Conservation (phyloP, 2,797 vertebrate genomes). For the Morus bassanus region DNA sequence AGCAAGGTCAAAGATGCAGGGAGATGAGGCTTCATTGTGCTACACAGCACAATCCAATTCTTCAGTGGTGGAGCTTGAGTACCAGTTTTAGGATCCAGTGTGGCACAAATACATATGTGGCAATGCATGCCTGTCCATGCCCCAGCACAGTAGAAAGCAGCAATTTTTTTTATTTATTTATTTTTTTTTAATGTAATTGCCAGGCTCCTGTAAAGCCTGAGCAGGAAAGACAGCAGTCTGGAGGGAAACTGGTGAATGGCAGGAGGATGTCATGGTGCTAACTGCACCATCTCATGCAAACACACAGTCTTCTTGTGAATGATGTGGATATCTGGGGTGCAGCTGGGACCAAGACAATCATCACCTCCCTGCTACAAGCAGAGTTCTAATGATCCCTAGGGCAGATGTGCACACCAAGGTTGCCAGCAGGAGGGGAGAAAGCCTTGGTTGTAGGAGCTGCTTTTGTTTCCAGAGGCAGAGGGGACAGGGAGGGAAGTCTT, state of each 20-base stretch:
- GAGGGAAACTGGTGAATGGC: background rate
- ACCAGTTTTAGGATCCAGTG: background rate
- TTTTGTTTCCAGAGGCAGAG: background rate
- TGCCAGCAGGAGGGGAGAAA: background rate
- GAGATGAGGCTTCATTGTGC: constrained; percentile 69
- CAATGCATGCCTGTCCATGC: background rate
- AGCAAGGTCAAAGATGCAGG: constrained; percentile 68
- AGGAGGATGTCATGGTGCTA: background rate
- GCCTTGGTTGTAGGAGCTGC: background rate
- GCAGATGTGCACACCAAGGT: background rate
- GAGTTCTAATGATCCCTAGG: background rate
- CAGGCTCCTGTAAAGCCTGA: background rate
- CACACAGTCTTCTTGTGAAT: background rate
- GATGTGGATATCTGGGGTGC: background rate
- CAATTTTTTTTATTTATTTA: rapidly evolving
- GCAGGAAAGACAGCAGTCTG: background rate
- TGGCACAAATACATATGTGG: rapidly evolving
- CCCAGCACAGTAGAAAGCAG: background rate
- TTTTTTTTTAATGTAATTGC: background rate
- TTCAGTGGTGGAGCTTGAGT: background rate
- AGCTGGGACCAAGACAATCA: rapidly evolving
- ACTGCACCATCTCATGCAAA: background rate
- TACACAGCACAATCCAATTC: background rate
- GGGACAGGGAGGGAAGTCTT: background rate
- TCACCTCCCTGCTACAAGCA: background rate